Base-by-base conservation (phyloP, 2,888 invertebrate genomes). In the Pollenia labialis region DNA sequence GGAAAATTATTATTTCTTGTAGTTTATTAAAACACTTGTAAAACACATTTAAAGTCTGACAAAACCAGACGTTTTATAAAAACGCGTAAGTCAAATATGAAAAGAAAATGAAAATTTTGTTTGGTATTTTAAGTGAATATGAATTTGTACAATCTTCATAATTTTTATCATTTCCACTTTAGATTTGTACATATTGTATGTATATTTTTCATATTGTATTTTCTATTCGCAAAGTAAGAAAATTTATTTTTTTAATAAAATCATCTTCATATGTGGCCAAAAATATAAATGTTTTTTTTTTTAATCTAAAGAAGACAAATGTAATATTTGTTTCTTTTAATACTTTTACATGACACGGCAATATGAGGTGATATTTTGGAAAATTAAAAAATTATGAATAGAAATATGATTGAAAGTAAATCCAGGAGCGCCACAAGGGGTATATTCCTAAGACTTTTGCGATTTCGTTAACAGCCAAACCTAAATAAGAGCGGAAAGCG, bases 11-110 rank as follows among this genome's bases (percentile, higher is more conserved):
- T 52, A 75, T 69, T 69, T 71, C 58, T 44, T 76, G 82, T 48
- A 76, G 69, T 82, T 82, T 79, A 87, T 74, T 84, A 84, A 87
- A 81, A 84, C 76, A 87, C 83, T 83, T 87, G 76, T 76, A 72
- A 84, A 60, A 50, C 44, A 81, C 54, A 77, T 68, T 81, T 80
- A 14, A 46, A 32, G 71, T 68, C 83, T 75, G 72, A 69, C 80
- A 87, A 62, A 75, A 62, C 6, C 75, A 81, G 71, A 74, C 64
- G 48, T 44, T 72, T 58, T 62, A 68, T 79, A n/a, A 68, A 72
- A 79, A 52, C 60, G 42, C 84, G 44, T 42, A 62, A 74, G 68
- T 79, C 74, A 74, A 79, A 60, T 42, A 18, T 46, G 18, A 76
- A 71, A 7, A 54, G 42, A 23, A n/a, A 42, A 72, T 64, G 9